Conservation (phyloP, 1,140 invertebrate genomes). For the Ostrea edulis region DNA sequence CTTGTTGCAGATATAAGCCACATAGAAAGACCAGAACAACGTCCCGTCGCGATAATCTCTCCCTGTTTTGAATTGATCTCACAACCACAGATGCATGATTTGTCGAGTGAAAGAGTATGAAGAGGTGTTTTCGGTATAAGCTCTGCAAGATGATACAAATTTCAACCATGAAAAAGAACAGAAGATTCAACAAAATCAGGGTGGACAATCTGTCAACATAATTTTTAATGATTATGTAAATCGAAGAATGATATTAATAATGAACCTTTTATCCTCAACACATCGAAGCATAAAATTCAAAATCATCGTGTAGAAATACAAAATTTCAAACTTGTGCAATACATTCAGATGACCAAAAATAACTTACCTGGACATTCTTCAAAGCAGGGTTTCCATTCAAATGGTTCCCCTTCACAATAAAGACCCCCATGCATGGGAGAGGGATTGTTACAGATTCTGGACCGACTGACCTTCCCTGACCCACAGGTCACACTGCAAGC, state of each 20-base stretch:
- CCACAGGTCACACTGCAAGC: constrained; percentile 73
- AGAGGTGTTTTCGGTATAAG: constrained; percentile 67
- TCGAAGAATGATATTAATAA: neutral
- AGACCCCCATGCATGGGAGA: constrained; percentile 68
- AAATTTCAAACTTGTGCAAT: too few species aligned
- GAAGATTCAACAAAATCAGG: neutral
- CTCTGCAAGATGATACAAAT: constrained; percentile 59
- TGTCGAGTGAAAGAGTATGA: constrained; percentile 56
- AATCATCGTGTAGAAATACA: too few species aligned
- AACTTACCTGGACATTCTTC: constrained; percentile 64
- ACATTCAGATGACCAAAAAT: too few species aligned
- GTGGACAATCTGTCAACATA: neutral
- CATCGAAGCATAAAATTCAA: too few species aligned
- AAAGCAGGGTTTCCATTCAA: constrained; percentile 63
- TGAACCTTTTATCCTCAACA: neutral
- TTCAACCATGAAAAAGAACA: neutral
- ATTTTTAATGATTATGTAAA: neutral
- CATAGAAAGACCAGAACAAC: constrained; percentile 67
- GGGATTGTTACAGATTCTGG: constrained; percentile 71
- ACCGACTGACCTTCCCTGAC: constrained; percentile 67
- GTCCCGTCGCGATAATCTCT: constrained; percentile 70
- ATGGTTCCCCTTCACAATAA: constrained; percentile 66
- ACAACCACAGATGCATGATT: constrained; percentile 70
- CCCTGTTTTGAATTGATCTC: constrained; percentile 53
- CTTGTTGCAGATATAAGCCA: constrained; percentile 65